Evolutionary conservation across 2,113 vertebrate species (phyloP), one percentile per base, ranked within the genome.

Genomic region (Charadrius vociferus): DNA sequence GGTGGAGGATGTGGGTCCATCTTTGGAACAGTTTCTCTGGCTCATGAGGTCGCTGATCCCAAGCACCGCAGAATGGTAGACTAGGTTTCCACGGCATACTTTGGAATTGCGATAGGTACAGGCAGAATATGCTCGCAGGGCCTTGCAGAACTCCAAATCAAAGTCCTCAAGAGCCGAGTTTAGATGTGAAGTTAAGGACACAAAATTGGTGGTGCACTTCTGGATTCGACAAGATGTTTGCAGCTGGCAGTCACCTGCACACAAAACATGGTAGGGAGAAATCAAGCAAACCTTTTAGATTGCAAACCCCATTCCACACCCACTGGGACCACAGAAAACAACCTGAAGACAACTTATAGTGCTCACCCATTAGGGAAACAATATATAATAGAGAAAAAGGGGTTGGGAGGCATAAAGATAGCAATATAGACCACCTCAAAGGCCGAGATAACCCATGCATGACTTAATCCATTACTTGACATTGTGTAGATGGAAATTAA

Each of bases 41-140:
- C 97, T 99, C 99, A 99, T 99, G 95, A 99, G 99, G 97, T 99
- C 99, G 3, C 98, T 98, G 94, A 99, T 99, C 36, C 99, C 99
- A 82, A 99, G 95, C 95, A 99, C 98, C 6, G 99, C 99, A 20
- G 99, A 99, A 97, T 99, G 99, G 97, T 99, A 99, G 32, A 99
- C 99, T 37, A 99, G 98, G 98, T 99, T 99, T 50, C 99, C 99
- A 37, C 99, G 98, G 96, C 99, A 99, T 93, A 98, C 99, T 98
- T 99, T 99, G 91, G 99, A 99, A 45, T 99, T 99, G 88, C 98
- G 98, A 88, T 99, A 99, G 47, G 99, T 99, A 85, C 99, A 99
- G 88, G 98, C 98, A 0, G 99, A 99, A 90, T 99, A 99, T 0
- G 99, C 98, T 12, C 99, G 98, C 68, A 99, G 95, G 12, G 99